These are phyloP conservation scores for Scalopus aquaticus DNA, from an alignment of 2,113 vertebrate genomes.

Conservation along the genomic window DNA sequence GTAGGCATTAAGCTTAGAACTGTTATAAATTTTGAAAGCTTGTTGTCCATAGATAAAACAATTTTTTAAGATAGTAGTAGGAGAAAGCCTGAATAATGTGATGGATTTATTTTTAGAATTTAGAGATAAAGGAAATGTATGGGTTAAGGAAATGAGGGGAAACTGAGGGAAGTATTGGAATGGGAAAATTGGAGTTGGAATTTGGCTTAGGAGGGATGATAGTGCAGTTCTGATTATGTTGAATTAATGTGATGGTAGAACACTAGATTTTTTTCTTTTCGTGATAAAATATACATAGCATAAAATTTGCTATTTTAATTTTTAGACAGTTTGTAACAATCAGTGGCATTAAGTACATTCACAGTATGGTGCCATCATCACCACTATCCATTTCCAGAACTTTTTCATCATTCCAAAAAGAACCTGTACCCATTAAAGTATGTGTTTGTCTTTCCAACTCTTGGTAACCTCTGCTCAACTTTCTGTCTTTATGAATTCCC, in stretches of 20 bases:
- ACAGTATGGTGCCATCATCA: background rate
- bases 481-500: background rate
- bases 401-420: too few relatives aligned
- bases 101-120: background rate
- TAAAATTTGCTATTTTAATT: background rate
- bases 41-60: background rate
- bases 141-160: background rate
- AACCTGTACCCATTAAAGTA: background rate
- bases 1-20: background rate
- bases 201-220: background rate
- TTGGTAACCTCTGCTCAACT: background rate
- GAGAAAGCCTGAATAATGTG: constrained; percentile 11
- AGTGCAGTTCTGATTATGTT: background rate
- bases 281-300: background rate
- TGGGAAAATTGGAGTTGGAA: background rate
- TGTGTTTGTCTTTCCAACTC: background rate
- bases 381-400: too few relatives aligned
- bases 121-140: background rate
- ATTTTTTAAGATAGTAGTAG: background rate
- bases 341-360: background rate
- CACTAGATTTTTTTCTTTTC: background rate
- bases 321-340: background rate
- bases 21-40: background rate
- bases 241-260: background rate
- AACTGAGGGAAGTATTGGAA: background rate